These are phyloP conservation scores for Griposia aprilina DNA, from an alignment of 2,888 invertebrate species.

Conservation along the genomic window DNA sequence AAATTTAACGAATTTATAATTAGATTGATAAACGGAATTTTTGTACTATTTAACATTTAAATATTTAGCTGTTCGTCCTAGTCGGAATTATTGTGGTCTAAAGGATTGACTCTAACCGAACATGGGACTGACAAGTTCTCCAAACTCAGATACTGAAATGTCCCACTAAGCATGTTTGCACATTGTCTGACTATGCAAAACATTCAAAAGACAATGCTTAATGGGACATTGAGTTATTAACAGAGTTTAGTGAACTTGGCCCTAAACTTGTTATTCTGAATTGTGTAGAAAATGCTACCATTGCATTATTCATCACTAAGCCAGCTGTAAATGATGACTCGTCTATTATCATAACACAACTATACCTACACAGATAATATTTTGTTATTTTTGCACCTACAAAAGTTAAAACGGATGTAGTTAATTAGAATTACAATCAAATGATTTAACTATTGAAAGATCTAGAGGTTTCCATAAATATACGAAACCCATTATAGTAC, in stretches of 20 bases:
- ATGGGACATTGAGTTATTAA: constrained; percentile 16
- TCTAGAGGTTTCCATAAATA: not conserved
- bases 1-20: not conserved
- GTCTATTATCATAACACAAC: not conserved
- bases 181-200: constrained; percentile 15
- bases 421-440: constrained; percentile 16
- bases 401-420: not conserved
- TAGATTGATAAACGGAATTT: not conserved
- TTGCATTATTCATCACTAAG: not conserved
- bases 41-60: not conserved
- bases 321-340: constrained; percentile 4
- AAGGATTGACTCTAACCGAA: not conserved
- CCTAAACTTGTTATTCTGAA: not conserved
- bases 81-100: too few relatives aligned
- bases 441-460: not conserved
- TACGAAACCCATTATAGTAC: constrained; percentile 9
- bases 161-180: not conserved
- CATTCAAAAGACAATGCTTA: constrained; percentile 8
- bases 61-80: not conserved
- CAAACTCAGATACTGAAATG: not conserved
- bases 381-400: not conserved
- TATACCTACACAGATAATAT: not conserved
- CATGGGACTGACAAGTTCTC: not conserved
- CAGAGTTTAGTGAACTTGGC: not conserved
- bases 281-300: not conserved